Conservation (phyloP, 2,797 vertebrate species). For the Sciaenops ocellatus region DNA sequence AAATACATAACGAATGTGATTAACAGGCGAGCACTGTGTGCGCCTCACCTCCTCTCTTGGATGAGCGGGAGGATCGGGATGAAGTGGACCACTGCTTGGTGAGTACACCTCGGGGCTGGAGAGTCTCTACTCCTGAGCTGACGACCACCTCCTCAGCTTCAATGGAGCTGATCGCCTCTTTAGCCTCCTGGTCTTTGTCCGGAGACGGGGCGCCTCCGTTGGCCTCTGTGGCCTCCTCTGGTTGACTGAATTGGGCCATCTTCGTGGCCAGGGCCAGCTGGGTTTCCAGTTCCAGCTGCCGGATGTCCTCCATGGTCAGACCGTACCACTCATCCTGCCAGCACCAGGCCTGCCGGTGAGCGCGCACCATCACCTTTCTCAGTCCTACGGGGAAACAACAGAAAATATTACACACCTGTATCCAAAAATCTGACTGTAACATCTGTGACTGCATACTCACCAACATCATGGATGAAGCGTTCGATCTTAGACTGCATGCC, state of each 20-base stretch:
- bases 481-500: slow-evolving; percentile 99
- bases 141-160: slow-evolving; percentile 80
- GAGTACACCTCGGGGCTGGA: slow-evolving; percentile 88
- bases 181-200: slow-evolving; percentile 85
- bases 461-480: slow-evolving; percentile 97
- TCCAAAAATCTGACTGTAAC: background rate
- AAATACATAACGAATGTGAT: background rate
- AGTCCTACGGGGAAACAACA: slow-evolving; percentile 83
- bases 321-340: slow-evolving; percentile 99
- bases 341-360: slow-evolving; percentile 99
- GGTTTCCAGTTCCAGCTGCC: slow-evolving; percentile 95
- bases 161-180: slow-evolving; percentile 81
- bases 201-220: slow-evolving; percentile 78
- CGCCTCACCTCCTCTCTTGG: slow-evolving; percentile 94
- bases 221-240: slow-evolving; percentile 87
- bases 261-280: slow-evolving; percentile 95
- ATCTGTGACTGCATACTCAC: slow-evolving; percentile 79
- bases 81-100: slow-evolving; percentile 99
- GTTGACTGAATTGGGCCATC: slow-evolving; percentile 95
- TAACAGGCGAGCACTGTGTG: background rate
- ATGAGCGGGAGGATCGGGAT: slow-evolving; percentile 95
- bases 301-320: slow-evolving; percentile 97
- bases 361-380: slow-evolving; percentile 97
- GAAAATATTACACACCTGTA: background rate
- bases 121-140: slow-evolving; percentile 78